phyloP scores from a whole-genome alignment of 2,113 vertebrate genomes.

The Gavialis gangeticus region DNA sequence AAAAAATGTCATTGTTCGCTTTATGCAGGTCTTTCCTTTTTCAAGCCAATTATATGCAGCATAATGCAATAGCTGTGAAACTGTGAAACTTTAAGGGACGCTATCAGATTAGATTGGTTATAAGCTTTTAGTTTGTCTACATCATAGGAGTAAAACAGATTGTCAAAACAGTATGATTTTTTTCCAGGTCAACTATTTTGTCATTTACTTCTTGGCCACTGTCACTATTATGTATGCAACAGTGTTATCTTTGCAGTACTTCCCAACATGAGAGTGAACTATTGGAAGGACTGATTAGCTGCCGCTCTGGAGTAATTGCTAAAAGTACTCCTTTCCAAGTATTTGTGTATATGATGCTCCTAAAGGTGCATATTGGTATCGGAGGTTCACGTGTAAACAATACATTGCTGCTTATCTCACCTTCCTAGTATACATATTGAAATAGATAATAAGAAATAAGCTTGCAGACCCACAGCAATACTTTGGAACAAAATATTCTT shows the following conservation, averaged over 20 bases:
- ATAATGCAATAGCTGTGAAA: background rate
- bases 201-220: background rate
- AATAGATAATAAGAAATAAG: slow-evolving; percentile 19
- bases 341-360: background rate
- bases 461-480: background rate
- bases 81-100: background rate
- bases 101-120: background rate
- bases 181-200: background rate
- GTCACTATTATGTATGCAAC: background rate
- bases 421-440: background rate
- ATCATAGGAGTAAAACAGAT: background rate
- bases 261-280: background rate
- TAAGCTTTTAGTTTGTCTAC: background rate
- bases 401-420: slow-evolving; percentile 9
- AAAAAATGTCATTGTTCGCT: background rate
- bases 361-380: background rate
- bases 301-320: background rate
- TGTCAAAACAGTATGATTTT: background rate
- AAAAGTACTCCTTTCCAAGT: background rate
- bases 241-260: background rate
- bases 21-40: background rate
- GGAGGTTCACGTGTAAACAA: background rate
- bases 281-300: background rate
- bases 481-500: slow-evolving; percentile 23
- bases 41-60: background rate